Percentiles rank a stretch among this genome's conserved stretches.
These are phyloP conservation scores for Melitaea cinxia DNA, from an alignment of 1,140 invertebrate species.

Conservation along the genomic window DNA sequence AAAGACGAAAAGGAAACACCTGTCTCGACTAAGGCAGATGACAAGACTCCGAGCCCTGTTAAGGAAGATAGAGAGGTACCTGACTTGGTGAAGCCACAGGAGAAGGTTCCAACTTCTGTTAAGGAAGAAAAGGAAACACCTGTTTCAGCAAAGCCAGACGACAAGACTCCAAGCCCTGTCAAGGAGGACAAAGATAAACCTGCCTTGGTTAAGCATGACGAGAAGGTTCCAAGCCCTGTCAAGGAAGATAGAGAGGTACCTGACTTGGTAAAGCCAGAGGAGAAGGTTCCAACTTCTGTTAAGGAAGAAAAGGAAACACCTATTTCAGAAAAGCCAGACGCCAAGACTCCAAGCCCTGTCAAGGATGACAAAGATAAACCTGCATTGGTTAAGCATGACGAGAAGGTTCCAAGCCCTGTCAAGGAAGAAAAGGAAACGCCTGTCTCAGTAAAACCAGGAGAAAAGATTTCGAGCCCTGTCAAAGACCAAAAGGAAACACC, in stretches of 20 bases:
- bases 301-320: not conserved
- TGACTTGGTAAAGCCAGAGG: not conserved
- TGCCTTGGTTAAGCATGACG: not conserved
- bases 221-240: not conserved
- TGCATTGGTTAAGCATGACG: slow-evolving; percentile 9
- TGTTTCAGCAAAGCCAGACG: slow-evolving; percentile 9
- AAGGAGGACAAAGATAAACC: no score
- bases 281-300: slow-evolving; percentile 17
- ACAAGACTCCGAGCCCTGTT: slow-evolving; percentile 1
- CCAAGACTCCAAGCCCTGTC: not conserved
- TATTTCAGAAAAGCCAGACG: not conserved
- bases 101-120: not conserved
- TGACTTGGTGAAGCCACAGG: not conserved
- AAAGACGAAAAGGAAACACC: not conserved
- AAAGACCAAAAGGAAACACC: not conserved
- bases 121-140: not conserved
- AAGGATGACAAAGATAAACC: not conserved
- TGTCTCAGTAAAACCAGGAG: not conserved
- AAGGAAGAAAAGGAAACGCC: not conserved
- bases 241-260: not conserved
- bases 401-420: not conserved
- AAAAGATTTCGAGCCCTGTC: not conserved
- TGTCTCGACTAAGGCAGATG: no score
- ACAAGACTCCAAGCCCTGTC: not conserved
- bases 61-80: not conserved